Percentiles rank a stretch among this genome's conserved stretches.
Evolutionary conservation across 2,888 invertebrate species (phyloP).

Genomic region (Euspilapteryx auroguttella): DNA sequence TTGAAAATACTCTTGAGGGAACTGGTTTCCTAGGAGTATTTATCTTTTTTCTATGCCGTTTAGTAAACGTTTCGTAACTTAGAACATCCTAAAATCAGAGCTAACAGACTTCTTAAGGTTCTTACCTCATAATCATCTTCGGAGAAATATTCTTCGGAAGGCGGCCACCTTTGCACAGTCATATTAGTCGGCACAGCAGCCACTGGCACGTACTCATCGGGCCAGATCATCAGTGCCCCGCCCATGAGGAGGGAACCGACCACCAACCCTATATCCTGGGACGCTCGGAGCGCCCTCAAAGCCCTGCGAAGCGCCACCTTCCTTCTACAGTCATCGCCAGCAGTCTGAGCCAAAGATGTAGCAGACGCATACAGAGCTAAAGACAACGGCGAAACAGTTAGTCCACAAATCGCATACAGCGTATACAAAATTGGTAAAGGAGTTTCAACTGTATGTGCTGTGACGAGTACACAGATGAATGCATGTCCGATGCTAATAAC

Average conservation of each 20-base stretch:
- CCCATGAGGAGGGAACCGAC: conserved; percentile 39
- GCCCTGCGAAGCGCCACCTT: conserved; percentile 38
- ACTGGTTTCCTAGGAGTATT: too few species aligned
- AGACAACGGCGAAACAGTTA: conserved; percentile 60
- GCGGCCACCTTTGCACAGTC: conserved; percentile 36
- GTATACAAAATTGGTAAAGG: conserved; percentile 32
- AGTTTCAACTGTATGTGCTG: conserved; percentile 53
- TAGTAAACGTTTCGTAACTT: too few species aligned
- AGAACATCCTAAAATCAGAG: too few species aligned
- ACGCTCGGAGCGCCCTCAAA: conserved; percentile 37
- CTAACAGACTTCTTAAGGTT: too few species aligned
- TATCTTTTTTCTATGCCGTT: too few species aligned
- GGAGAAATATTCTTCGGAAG: conserved; percentile 53
- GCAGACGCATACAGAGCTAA: conserved; percentile 60
- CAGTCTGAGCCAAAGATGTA: conserved; percentile 59
- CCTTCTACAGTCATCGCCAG: conserved; percentile 38
- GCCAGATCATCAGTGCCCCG: conserved; percentile 50
- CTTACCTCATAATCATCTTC: conserved; percentile 58
- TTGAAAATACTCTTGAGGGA: too few species aligned
- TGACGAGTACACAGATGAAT: conserved; percentile 60
- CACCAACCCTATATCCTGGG: conserved; percentile 46
- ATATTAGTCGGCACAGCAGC: conserved; percentile 33
- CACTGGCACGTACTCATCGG: conserved; percentile 36
- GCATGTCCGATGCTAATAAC: conserved; percentile 52
- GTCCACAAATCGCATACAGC: conserved; percentile 53